A percentile compares a stretch with the other conserved stretches of the same genome.
Conservation (phyloP, 2,888 invertebrate genomes). For the Diplazon laetatorius region DNA sequence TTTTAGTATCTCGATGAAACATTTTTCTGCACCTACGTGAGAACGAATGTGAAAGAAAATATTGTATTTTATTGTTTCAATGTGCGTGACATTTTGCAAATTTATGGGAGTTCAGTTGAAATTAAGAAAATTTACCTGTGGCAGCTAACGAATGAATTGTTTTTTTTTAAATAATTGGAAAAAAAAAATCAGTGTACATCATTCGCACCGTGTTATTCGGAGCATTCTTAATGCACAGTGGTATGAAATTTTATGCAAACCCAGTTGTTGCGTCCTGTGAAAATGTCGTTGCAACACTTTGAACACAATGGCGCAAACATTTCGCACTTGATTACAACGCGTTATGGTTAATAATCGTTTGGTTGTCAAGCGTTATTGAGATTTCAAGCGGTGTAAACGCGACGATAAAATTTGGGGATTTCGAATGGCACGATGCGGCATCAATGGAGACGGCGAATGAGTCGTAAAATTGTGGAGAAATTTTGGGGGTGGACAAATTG, state of each 20-base stretch:
- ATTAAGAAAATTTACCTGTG: no score
- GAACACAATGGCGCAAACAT: conserved; percentile 17
- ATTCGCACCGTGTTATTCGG: background rate
- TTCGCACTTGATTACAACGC: conserved; percentile 15
- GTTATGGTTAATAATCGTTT: conserved; percentile 10
- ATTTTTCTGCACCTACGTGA: no score
- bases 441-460: conserved; percentile 1
- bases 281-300: conserved; percentile 20
- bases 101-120: no score
- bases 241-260: no score
- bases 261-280: conserved; percentile 1
- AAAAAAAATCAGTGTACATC: no score
- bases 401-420: background rate
- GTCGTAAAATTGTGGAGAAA: background rate
- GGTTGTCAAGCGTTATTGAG: conserved; percentile 17
- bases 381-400: conserved; percentile 5
- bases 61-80: no score
- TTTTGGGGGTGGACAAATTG: background rate
- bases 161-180: no score
- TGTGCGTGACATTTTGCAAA: no score
- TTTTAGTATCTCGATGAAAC: no score
- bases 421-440: background rate
- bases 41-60: no score
- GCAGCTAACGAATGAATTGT: no score
- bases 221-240: background rate